These are phyloP conservation scores for Eustalomyia histrio DNA, from an alignment of 2,888 invertebrate species.

Conservation along the genomic window DNA sequence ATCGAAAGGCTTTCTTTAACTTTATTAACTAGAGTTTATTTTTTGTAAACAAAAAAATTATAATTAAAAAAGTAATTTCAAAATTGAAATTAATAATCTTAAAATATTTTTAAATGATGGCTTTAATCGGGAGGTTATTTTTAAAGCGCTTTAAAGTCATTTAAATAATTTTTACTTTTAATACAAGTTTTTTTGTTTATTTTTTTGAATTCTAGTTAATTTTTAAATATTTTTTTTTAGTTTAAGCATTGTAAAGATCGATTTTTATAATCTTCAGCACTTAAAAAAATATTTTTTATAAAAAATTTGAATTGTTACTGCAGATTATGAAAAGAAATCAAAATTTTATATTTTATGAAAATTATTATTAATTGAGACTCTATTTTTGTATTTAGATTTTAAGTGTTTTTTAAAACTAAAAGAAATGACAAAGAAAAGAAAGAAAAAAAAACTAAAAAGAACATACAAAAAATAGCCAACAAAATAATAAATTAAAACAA, in stretches of 20 bases:
- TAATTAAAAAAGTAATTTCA: background rate
- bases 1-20: conserved; percentile 43
- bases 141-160: conserved; percentile 11
- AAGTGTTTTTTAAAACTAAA: background rate
- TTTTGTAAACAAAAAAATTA: conserved; percentile 39
- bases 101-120: conserved; percentile 7
- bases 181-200: conserved; percentile 28
- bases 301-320: background rate
- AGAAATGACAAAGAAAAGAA: too few relatives aligned
- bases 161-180: conserved; percentile 14
- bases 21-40: conserved; percentile 48
- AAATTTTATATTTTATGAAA: background rate
- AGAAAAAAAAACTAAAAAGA: conserved; percentile 6
- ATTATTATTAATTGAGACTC: background rate
- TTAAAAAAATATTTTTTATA: background rate
- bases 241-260: conserved; percentile 40
- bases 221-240: conserved; percentile 22
- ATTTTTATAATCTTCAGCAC: background rate
- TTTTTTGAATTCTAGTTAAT: conserved; percentile 54
- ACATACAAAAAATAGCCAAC: background rate
- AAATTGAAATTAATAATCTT: conserved; percentile 10
- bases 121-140: conserved; percentile 45
- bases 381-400: conserved; percentile 42
- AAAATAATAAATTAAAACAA: conserved; percentile 21
- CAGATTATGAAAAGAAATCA: background rate